Conservation (phyloP, 2,888 invertebrate genomes). For the Atethmia centrago region DNA sequence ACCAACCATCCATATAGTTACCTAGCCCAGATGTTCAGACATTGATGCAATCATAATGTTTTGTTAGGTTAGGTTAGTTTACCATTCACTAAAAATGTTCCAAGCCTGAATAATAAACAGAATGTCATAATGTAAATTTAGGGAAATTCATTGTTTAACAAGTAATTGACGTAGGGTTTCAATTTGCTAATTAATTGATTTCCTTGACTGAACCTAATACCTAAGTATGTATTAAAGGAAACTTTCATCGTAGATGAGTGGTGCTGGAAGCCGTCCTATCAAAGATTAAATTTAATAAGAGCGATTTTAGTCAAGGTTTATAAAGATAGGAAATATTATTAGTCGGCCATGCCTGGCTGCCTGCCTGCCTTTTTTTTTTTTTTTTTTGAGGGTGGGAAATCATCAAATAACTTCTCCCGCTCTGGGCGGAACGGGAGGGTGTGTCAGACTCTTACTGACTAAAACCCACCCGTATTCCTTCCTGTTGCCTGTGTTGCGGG, state of each 20-base stretch:
- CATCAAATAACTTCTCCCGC: too few species aligned
- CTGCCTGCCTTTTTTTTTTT: too few species aligned
- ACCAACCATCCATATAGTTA: background rate
- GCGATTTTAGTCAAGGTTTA: background rate
- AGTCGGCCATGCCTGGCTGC: background rate
- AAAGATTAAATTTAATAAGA: slow-evolving; percentile 12
- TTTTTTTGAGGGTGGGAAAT: too few species aligned
- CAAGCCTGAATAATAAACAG: background rate
- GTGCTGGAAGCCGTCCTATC: background rate
- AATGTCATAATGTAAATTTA: slow-evolving; percentile 3
- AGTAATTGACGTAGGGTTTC: background rate
- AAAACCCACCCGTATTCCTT: too few species aligned
- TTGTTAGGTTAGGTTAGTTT: background rate
- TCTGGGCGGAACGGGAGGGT: too few species aligned
- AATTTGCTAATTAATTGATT: background rate
- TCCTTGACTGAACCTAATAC: too few species aligned
- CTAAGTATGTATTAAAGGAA: slow-evolving; percentile 1
- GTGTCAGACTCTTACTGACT: too few species aligned
- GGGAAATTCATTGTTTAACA: too few species aligned
- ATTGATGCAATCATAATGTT: background rate
- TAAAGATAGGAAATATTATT: slow-evolving; percentile 22
- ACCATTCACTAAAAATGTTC: background rate
- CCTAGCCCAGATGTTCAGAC: background rate
- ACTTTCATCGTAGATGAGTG: slow-evolving; percentile 4
- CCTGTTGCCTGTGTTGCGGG: too few species aligned